These are phyloP conservation scores for Tetragonisca angustula DNA, from an alignment of 2,888 invertebrate species.

Conservation along the genomic window DNA sequence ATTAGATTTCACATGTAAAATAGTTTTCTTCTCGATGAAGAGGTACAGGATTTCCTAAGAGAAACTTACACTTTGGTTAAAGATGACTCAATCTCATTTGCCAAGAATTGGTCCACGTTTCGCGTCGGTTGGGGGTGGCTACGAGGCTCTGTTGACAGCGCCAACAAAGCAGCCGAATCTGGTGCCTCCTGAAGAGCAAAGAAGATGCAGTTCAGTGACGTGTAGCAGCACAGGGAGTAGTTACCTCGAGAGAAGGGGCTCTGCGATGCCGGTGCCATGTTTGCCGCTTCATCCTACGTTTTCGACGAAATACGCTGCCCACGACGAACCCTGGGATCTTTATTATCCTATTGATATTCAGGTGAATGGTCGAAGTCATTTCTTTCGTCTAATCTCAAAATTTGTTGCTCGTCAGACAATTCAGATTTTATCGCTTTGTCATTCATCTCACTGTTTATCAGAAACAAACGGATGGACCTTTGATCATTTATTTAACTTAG, in stretches of 20 bases:
- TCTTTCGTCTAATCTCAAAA: no score
- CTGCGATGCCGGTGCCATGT: constrained; percentile 91
- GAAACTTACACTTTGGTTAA: background rate
- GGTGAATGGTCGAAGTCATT: constrained; percentile 67
- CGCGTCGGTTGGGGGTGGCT: constrained; percentile 88
- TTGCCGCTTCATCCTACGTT: constrained; percentile 86
- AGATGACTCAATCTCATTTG: constrained; percentile 73
- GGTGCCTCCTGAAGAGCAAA: constrained; percentile 81
- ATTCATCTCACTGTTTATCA: no score
- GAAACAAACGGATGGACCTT: no score
- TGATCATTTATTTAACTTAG: constrained; percentile 67
- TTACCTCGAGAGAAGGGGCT: constrained; percentile 92
- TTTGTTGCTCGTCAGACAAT: background rate
- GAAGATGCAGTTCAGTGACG: constrained; percentile 92
- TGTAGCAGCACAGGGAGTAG: constrained; percentile 94
- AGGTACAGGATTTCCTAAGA: background rate
- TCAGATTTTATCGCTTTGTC: background rate
- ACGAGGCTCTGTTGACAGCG: constrained; percentile 89
- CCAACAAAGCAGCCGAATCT: constrained; percentile 85
- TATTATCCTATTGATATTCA: constrained; percentile 88
- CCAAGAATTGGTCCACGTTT: constrained; percentile 84
- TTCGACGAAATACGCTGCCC: constrained; percentile 81
- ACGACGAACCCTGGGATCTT: constrained; percentile 85
- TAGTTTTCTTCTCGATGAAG: background rate
- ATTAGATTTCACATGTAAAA: no score